Evolutionary conservation across 2,888 invertebrate species (phyloP).

Genomic region (Lasius platythorax): DNA sequence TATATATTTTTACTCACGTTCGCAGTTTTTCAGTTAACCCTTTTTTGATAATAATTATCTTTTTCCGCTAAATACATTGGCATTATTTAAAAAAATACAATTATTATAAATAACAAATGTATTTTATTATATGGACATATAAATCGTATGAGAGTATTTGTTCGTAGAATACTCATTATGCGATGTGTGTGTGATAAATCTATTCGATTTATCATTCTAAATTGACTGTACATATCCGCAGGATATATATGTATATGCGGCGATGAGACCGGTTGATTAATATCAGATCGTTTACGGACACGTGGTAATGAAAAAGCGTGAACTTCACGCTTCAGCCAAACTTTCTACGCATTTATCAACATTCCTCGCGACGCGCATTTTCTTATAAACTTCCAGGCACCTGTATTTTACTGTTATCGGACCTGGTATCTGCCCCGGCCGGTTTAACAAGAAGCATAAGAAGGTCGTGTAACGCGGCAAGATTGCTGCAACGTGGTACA

Average conservation of each 20-base stretch:
- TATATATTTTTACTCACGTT: too few species aligned
- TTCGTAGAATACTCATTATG: neutral
- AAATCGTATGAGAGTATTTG: neutral
- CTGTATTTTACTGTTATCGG: constrained; percentile 54
- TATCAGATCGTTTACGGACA: neutral
- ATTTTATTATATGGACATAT: neutral
- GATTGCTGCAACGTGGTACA: constrained; percentile 30
- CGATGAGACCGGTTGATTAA: constrained; percentile 35
- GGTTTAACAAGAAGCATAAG: constrained; percentile 46
- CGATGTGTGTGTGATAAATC: constrained; percentile 2
- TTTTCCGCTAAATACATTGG: neutral
- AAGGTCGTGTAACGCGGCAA: constrained; percentile 34
- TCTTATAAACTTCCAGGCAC: neutral
- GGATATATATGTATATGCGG: neutral
- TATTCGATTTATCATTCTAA: constrained; percentile 7
- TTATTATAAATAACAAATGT: neutral
- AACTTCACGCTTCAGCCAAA: constrained; percentile 1
- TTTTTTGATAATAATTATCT: neutral
- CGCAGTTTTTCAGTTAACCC: neutral
- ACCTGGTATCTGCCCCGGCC: constrained; percentile 48
- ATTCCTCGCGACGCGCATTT: neutral
- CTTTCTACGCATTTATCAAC: constrained; percentile 16
- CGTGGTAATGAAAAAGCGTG: constrained; percentile 16
- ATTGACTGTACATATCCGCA: neutral
- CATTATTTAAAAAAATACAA: neutral